Evolutionary conservation across 2,113 vertebrate species (phyloP), one percentile per base, ranked within the genome.

Genomic region (Anser brachyrhynchus): DNA sequence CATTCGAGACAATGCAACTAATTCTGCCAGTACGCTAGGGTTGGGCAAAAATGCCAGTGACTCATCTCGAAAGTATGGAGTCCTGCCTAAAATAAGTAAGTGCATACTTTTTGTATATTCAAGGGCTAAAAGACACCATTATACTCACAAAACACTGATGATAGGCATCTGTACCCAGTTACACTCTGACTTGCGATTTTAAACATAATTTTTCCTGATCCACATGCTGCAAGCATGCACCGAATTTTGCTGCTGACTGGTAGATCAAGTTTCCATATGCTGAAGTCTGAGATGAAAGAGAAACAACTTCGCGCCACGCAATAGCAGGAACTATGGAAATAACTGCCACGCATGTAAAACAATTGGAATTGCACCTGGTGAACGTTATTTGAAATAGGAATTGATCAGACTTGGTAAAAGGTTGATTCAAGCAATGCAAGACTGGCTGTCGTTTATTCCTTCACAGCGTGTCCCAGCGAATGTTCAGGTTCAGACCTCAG

Each of bases 1-100:
- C 41, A 57, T 81, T 65, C 31, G 52, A 92, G 67, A 97, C 94
- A 97, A 97, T 87, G 11, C 41, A 84, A 20, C 85, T 92, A 70
- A 97, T 95, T 90, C 76, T 73, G 41, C 57, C 41, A 51, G 65
- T 6, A 5, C 13, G 57, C 89, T 15, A 26, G 82, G 90, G 78
- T 84, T 57, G 39, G 66, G 89, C 76, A 93, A 64, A 80, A 79
- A 85, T 61, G 65, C n/a, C 81, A 64, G 67, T 78, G 93, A 93
- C 41, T 96, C 95, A 94, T 81, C 73, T 66, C 16, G 0, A 49
- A 61, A 77, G 33, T 64, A 77, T 29, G 31, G 39, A 92, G 55
- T 6, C 57, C 49, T 37, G 70, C 54, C 79, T 76, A 35, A 87
- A 92, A 92, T 87, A 92, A 93, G 85, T 3, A 55, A 55, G 14